Base-by-base conservation (phyloP, 2,113 vertebrate species). In the Brachyhypopomus occidentalis region DNA sequence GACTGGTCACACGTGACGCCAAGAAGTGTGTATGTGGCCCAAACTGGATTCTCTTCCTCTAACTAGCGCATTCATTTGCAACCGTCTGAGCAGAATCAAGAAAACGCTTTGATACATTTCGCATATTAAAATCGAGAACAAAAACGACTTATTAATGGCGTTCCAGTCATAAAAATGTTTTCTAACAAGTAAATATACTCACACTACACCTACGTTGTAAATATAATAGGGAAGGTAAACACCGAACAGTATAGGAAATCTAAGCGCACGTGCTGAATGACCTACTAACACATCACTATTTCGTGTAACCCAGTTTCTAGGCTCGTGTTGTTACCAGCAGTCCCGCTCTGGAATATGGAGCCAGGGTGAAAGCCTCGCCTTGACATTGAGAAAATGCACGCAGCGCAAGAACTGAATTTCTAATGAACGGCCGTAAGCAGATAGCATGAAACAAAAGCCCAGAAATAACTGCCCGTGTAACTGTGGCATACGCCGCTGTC, bases 1-100 rank as follows among this genome's bases (percentile, higher is more conserved):
- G 90, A 48, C 88, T 82, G 88, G 87, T 89, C 87, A 84, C 93
- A 93, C 90, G 92, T 94, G 93, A 94, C 91, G 17, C 20, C 45
- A 70, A 92, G 86, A 92, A 91, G 91, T 66, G 91, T 91, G 91
- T 87, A 88, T 87, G 76, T 84, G 1, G 78, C 1, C 9, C 45
- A 14, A 52, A 52, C 7, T 52, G 45, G 45, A 52, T 14, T 14
- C 0, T 52, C 58, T 80, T 52, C 41, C 20, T 62, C 30, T 56
- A 14, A 52, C 11, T 41, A 14, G 19, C 84, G 84, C 84, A 19
- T 79, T 55, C 63, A 75, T 41, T 34, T 34, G 19, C 36, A 27
- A 22, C 78, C 83, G 73, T 30, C 52, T 83, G 75, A 41, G 73
- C 48, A 11, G 56, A 63, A 36, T 60, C 52, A 38, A 4, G 25